phyloP scores from a whole-genome alignment of 2,113 vertebrate genomes.

The Tetraodon nigroviridis region DNA sequence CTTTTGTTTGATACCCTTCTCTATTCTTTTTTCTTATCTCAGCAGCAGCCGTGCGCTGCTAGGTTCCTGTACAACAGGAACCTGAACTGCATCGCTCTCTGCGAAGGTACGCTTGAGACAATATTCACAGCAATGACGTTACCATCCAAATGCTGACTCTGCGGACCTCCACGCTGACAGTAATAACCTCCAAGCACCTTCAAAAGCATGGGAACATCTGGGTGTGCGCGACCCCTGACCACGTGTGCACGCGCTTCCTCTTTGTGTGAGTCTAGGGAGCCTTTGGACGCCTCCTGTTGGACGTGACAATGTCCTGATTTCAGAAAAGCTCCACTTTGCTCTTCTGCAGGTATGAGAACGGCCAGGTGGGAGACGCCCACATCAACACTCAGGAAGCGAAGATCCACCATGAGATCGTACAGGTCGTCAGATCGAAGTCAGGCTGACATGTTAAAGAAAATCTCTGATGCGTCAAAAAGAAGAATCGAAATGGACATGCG shows the following conservation, averaged over 20 bases:
- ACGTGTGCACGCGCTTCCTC: slow-evolving; percentile 97
- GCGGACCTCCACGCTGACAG: slow-evolving; percentile 60
- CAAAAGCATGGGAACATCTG: slow-evolving; percentile 96
- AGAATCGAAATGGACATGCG: not conserved
- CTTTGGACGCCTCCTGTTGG: not conserved
- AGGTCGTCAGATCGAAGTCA: slow-evolving; percentile 82
- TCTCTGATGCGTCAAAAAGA: not conserved
- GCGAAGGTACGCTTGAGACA: slow-evolving; percentile 80
- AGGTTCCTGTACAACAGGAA: slow-evolving; percentile 92
- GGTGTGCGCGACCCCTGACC: slow-evolving; percentile 90
- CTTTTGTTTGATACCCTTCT: slow-evolving; percentile 1
- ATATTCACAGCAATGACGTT: not conserved
- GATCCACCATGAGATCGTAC: slow-evolving; percentile 92
- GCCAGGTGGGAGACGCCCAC: slow-evolving; percentile 92
- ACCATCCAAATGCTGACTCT: not conserved
- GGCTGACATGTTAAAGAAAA: slow-evolving; percentile 21
- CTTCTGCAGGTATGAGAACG: slow-evolving; percentile 87
- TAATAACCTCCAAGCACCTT: slow-evolving; percentile 94
- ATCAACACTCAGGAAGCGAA: slow-evolving; percentile 92
- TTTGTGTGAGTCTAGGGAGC: slow-evolving; percentile 85
- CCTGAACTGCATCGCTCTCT: slow-evolving; percentile 94
- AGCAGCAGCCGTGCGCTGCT: slow-evolving; percentile 82
- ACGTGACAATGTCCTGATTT: not conserved
- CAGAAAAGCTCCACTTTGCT: not conserved
- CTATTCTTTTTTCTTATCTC: slow-evolving; percentile 11